Evolutionary conservation across 2,113 vertebrate genomes (phyloP).

Genomic region (Carollia perspicillata): DNA sequence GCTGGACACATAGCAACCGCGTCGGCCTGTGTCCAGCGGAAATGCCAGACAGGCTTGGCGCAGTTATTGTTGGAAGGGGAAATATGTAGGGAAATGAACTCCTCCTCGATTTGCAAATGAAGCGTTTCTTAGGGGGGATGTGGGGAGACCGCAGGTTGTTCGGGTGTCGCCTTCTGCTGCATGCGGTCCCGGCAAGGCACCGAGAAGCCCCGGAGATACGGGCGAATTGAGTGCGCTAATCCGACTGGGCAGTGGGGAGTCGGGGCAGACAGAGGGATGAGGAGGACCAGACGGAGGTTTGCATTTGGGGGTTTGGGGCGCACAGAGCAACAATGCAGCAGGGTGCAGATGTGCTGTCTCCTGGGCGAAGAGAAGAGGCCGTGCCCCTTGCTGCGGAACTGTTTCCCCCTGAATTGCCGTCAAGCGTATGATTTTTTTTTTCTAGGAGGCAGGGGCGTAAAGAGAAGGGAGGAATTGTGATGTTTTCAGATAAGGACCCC

Average conservation of each 20-base stretch:
- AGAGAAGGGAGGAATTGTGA: background rate
- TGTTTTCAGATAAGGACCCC: background rate
- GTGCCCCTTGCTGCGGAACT: background rate
- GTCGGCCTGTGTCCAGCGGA: conserved; percentile 22
- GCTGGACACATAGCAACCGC: background rate
- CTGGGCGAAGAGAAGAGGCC: background rate
- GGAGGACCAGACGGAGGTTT: background rate
- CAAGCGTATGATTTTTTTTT: background rate
- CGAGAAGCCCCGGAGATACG: background rate
- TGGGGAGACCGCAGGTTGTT: background rate
- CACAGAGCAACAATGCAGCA: background rate
- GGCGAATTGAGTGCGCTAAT: background rate
- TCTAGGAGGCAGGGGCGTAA: too few relatives aligned
- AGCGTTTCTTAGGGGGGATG: background rate
- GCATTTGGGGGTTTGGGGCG: background rate
- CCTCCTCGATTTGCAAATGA: conserved; percentile 7
- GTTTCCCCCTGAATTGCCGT: background rate
- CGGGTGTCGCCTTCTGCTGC: background rate
- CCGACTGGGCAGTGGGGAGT: background rate
- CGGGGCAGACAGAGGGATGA: too few relatives aligned
- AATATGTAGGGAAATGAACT: background rate
- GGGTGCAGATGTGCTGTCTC: background rate
- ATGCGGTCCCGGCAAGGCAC: background rate
- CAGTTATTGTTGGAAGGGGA: background rate
- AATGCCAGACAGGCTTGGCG: background rate